Evolutionary conservation across 2,113 vertebrate species (phyloP), one percentile per base, ranked within the genome.

Genomic region (Bostrychus sinensis): DNA sequence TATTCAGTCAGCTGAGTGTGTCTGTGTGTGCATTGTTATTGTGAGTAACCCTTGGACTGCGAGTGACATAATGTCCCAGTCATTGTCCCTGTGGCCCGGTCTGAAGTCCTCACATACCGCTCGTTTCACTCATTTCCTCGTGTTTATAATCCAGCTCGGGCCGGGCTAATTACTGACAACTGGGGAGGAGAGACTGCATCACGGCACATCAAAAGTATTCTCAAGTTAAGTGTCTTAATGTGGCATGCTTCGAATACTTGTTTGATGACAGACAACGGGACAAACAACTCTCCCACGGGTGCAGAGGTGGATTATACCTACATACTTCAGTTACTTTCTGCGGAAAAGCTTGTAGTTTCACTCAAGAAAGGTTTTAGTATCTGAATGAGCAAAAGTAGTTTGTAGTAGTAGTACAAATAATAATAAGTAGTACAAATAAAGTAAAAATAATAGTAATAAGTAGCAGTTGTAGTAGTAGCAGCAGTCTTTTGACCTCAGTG

Each of bases 191-290:
- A 20, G 51, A 1, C 41, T n/a, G n/a, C n/a, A 12, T 14, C 28
- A 56, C 2, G 17, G 1, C 1, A 4, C 9, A 50, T 50, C 14
- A 17, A n/a, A n/a, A 36, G 22, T 55, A 22, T 26, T 14, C 22
- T 4, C 23, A 7, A 39, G 26, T 63, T 20, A 11, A 45, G 23
- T 1, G 57, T 2, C 39, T 56, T 42, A 80, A 32, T 4, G 19
- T 69, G 72, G 60, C 36, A 82, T 69, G 70, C 60, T 81, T 72
- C 12, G 66, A 53, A 84, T 89, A 83, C 65, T 20, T 83, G 12
- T 42, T 38, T 25, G 39, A 50, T 62, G 57, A 59, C 43, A 62
- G 6, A 7, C 39, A 60, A n/a, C n/a, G n/a, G n/a, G n/a, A n/a
- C n/a, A n/a, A n/a, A n/a, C n/a, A n/a, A n/a, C n/a, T n/a, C n/a